phyloP scores from a whole-genome alignment of 2,888 invertebrate genomes.

The Minunthozetes semirufus region DNA sequence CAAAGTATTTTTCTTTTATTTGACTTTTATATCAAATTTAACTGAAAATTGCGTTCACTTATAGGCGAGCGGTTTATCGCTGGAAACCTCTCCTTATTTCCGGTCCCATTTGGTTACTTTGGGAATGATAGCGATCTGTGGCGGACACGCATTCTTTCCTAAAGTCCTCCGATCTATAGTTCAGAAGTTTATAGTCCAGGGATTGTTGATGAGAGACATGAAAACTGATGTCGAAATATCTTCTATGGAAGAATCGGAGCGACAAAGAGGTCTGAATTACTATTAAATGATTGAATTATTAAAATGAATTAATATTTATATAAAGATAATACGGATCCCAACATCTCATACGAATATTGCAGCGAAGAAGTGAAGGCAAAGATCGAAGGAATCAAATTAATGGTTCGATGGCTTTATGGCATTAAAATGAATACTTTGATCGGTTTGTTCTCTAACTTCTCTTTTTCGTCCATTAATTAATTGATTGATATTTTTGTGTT shows the following conservation, averaged over 20 bases:
- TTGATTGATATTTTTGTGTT: neutral
- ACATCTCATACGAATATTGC: slow-evolving; percentile 33
- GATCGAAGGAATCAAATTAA: slow-evolving; percentile 82
- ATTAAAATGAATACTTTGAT: slow-evolving; percentile 63
- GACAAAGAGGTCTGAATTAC: slow-evolving; percentile 66
- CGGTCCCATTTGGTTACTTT: slow-evolving; percentile 87
- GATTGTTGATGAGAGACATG: slow-evolving; percentile 64
- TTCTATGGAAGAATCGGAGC: slow-evolving; percentile 49
- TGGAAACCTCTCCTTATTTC: slow-evolving; percentile 59
- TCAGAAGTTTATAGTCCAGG: slow-evolving; percentile 87
- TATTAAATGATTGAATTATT: neutral
- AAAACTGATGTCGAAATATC: slow-evolving; percentile 35
- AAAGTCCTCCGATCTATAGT: slow-evolving; percentile 73
- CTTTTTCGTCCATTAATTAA: neutral
- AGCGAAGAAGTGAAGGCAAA: slow-evolving; percentile 44
- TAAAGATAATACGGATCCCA: slow-evolving; percentile 32
- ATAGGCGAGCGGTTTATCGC: slow-evolving; percentile 52
- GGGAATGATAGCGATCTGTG: slow-evolving; percentile 65
- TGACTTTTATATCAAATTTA: neutral
- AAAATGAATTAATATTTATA: neutral
- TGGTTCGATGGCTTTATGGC: slow-evolving; percentile 92
- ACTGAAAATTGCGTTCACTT: neutral
- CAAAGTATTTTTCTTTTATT: slow-evolving; percentile 21
- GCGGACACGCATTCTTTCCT: slow-evolving; percentile 37
- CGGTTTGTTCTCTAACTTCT: neutral